Evolutionary conservation across 2,113 vertebrate species (phyloP).

Genomic region (Bungarus multicinctus): DNA sequence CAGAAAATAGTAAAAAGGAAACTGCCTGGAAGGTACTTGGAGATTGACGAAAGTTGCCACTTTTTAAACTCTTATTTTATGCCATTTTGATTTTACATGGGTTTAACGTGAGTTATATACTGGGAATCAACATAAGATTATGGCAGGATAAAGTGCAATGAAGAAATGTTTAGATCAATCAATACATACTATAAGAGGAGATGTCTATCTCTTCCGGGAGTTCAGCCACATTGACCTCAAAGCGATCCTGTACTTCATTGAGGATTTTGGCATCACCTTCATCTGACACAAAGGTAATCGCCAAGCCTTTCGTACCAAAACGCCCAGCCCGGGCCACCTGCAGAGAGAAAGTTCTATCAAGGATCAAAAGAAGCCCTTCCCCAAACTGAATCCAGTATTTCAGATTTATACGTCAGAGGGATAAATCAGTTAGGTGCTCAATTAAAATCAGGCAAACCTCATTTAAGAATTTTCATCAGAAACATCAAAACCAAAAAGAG

Average conservation of each 20-base stretch:
- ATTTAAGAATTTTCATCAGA: not conserved
- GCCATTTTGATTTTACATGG: not conserved
- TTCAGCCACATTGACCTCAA: conserved; percentile 82
- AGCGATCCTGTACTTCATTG: conserved; percentile 82
- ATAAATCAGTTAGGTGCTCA: not conserved
- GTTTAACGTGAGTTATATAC: not conserved
- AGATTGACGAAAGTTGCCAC: not conserved
- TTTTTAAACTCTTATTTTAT: not conserved
- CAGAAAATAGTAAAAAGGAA: not conserved
- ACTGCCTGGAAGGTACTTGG: not conserved
- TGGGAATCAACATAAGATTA: not conserved
- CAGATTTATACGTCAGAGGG: not conserved
- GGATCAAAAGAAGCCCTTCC: not conserved
- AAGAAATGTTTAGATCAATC: not conserved
- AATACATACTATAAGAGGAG: conserved; percentile 79
- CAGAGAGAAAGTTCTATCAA: not conserved
- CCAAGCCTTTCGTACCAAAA: conserved; percentile 82
- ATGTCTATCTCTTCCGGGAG: conserved; percentile 84
- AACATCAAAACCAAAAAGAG: not conserved
- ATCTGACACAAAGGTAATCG: conserved; percentile 81
- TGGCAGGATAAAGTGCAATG: not conserved
- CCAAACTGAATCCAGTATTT: not conserved
- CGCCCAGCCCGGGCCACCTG: conserved; percentile 81
- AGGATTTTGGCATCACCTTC: conserved; percentile 80
- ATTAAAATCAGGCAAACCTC: not conserved